Percentiles rank a stretch among this genome's conserved stretches.
Evolutionary conservation across 2,113 vertebrate species (phyloP).

Genomic region (Lynx canadensis): DNA sequence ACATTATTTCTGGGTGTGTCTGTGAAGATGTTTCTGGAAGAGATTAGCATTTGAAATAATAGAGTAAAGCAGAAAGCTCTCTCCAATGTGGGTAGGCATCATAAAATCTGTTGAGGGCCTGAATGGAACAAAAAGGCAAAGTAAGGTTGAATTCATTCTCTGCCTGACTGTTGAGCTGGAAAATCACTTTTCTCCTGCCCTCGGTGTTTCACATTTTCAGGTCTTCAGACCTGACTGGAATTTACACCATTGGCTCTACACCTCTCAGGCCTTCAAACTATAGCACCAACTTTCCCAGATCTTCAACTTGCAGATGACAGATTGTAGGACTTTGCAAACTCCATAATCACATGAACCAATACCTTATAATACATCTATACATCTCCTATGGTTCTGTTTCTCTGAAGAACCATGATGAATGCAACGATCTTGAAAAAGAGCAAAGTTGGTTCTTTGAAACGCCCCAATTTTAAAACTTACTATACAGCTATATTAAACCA

Average conservation of each 20-base stretch:
- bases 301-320: background rate
- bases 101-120: background rate
- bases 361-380: background rate
- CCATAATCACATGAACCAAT: background rate
- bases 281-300: background rate
- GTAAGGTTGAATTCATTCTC: background rate
- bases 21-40: background rate
- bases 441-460: background rate
- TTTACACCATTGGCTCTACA: background rate
- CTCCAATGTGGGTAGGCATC: background rate
- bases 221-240: background rate
- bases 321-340: background rate
- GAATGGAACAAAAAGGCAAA: background rate
- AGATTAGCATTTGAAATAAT: background rate
- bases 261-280: background rate
- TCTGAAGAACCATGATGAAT: background rate
- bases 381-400: background rate
- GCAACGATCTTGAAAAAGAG: background rate
- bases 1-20: background rate
- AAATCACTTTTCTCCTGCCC: background rate
- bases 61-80: background rate
- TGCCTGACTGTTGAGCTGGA: background rate
- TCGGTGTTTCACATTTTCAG: background rate
- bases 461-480: constrained; percentile 41
- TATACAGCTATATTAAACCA: background rate